Evolutionary conservation across 2,888 invertebrate species (phyloP).

Genomic region (Orthosia gothica): DNA sequence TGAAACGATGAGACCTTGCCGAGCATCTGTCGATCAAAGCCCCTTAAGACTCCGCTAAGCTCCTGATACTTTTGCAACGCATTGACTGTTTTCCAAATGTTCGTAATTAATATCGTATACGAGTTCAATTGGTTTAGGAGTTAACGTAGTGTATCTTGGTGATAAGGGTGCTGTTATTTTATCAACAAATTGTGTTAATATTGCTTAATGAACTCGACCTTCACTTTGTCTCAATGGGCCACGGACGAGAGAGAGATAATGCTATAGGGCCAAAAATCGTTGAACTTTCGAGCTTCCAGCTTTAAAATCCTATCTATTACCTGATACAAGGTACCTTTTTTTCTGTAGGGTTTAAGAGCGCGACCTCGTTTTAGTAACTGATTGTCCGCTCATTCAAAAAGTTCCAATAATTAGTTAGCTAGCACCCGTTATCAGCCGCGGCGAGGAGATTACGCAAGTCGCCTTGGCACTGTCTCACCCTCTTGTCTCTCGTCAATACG

Average conservation of each 20-base stretch:
- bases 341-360: slow-evolving; percentile 8
- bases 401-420: slow-evolving; percentile 53
- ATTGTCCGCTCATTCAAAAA: slow-evolving; percentile 43
- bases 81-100: neutral
- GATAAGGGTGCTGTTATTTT: slow-evolving; percentile 32
- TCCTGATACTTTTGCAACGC: neutral
- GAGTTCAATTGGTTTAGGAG: slow-evolving; percentile 22
- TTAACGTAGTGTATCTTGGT: neutral
- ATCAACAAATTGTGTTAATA: slow-evolving; percentile 24
- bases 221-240: slow-evolving; percentile 14
- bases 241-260: neutral
- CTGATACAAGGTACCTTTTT: no score
- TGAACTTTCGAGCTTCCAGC: no score
- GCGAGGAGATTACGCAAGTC: slow-evolving; percentile 58
- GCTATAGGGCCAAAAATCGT: no score
- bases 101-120: neutral
- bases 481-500: slow-evolving; percentile 28
- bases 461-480: slow-evolving; percentile 52
- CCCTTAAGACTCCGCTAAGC: slow-evolving; percentile 15
- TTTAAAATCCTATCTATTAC: no score
- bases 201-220: slow-evolving; percentile 53
- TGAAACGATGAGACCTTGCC: neutral
- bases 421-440: slow-evolving; percentile 55
- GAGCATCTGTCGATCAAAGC: neutral
- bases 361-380: slow-evolving; percentile 29